Evolutionary conservation across 2,797 vertebrate genomes (phyloP).

Genomic region (Xenentodon cancila): DNA sequence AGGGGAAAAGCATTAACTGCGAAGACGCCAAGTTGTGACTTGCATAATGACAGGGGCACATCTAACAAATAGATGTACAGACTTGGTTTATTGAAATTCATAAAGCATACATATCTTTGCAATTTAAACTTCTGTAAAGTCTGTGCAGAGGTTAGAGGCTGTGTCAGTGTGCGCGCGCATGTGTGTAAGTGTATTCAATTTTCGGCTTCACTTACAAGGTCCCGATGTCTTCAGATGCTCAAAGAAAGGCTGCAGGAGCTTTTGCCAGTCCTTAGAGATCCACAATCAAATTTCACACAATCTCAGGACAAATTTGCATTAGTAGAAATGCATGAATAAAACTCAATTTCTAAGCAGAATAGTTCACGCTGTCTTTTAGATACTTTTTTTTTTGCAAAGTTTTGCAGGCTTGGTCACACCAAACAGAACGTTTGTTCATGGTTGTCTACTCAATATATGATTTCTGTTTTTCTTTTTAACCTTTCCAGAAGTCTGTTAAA

Average conservation of each 20-base stretch:
- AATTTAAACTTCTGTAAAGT: constrained; percentile 55
- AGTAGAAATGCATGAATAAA: no score
- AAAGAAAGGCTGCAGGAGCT: neutral
- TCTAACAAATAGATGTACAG: constrained; percentile 45
- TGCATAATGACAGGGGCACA: constrained; percentile 56
- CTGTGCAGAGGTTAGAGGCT: neutral
- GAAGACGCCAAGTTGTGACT: constrained; percentile 61
- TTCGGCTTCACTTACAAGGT: constrained; percentile 20
- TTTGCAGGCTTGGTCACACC: no score
- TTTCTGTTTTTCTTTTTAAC: no score
- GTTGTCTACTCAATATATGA: no score
- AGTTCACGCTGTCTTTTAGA: no score
- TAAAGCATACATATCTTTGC: constrained; percentile 33
- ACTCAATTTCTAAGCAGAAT: no score
- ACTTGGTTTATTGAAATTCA: constrained; percentile 51
- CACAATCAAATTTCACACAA: neutral
- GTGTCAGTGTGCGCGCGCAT: neutral
- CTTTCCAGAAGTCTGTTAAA: no score
- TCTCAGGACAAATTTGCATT: no score
- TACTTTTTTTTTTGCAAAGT: no score
- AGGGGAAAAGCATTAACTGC: constrained; percentile 52
- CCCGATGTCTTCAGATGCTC: neutral
- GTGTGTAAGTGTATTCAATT: constrained; percentile 5
- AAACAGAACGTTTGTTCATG: no score
- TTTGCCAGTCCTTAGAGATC: neutral